phyloP scores from a whole-genome alignment of 2,888 invertebrate genomes.

The Drosophila acutilabella region DNA sequence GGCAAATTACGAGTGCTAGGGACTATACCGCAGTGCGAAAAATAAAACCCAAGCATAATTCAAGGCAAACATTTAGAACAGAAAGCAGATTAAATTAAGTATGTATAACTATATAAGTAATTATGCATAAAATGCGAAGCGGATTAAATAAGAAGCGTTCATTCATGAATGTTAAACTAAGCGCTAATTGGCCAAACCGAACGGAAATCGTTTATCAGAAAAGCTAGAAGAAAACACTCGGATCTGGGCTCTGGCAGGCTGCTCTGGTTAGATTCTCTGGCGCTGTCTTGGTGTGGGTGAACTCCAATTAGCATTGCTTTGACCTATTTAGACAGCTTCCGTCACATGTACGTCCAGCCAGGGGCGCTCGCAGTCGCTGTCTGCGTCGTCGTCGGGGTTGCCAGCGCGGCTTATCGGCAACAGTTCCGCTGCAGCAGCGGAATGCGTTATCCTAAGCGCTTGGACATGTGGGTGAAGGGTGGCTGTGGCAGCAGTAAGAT shows the following conservation, averaged over 20 bases:
- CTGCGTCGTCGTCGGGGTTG: constrained; percentile 24
- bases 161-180: constrained; percentile 63
- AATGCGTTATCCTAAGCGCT: constrained; percentile 76
- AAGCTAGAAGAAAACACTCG: constrained; percentile 50
- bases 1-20: constrained; percentile 45
- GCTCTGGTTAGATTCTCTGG: constrained; percentile 23
- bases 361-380: constrained; percentile 61
- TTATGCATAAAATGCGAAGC: constrained; percentile 28
- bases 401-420: constrained; percentile 54
- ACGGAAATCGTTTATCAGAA: constrained; percentile 73
- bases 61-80: constrained; percentile 54
- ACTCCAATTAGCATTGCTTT: constrained; percentile 79
- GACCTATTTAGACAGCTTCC: constrained; percentile 76
- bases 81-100: constrained; percentile 39
- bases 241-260: constrained; percentile 13
- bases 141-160: constrained; percentile 56
- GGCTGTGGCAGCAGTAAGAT: constrained; percentile 64
- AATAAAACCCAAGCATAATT: constrained; percentile 40
- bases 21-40: constrained; percentile 38
- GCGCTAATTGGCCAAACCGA: constrained; percentile 64
- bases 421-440: constrained; percentile 82
- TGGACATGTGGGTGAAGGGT: constrained; percentile 83
- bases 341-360: constrained; percentile 60
- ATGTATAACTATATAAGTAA: background rate
- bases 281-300: constrained; percentile 62